Percentiles rank a stretch among this genome's conserved stretches.
These are phyloP conservation scores for Palaemon carinicauda DNA, from an alignment of 1,140 invertebrate species.

Conservation along the genomic window DNA sequence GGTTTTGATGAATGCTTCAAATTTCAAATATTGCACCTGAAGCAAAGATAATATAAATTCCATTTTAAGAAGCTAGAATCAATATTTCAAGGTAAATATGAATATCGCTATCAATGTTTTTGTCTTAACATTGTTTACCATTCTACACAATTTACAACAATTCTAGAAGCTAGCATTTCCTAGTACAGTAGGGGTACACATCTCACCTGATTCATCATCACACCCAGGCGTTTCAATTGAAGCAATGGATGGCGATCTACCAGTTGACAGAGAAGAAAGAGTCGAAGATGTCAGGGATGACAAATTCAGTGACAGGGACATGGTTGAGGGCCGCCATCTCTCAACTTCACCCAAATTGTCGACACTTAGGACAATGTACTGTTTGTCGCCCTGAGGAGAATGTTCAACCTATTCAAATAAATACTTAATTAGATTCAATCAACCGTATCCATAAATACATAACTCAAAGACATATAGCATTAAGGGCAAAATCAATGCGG, in stretches of 20 bases:
- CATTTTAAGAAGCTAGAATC: no score
- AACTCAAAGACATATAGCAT: neutral
- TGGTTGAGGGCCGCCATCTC: conserved; percentile 60
- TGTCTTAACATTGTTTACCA: no score
- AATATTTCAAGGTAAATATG: no score
- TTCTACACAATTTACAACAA: no score
- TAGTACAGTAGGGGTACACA: neutral
- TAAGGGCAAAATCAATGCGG: no score
- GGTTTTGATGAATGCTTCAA: no score
- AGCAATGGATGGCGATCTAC: conserved; percentile 77
- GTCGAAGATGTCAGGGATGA: conserved; percentile 66
- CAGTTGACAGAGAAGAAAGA: conserved; percentile 74
- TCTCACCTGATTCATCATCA: conserved; percentile 61
- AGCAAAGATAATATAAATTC: no score
- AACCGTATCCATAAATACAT: neutral
- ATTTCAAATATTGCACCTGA: no score
- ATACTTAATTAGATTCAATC: neutral
- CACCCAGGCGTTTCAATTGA: conserved; percentile 68
- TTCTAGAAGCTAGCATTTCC: no score
- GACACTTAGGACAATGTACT: conserved; percentile 82
- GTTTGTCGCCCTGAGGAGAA: conserved; percentile 67
- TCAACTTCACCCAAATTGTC: conserved; percentile 87
- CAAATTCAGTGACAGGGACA: conserved; percentile 57
- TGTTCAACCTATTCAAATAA: conserved; percentile 56
- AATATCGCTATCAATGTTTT: no score